A percentile compares a stretch with the other conserved stretches of the same genome.
phyloP scores from a whole-genome alignment of 2,888 invertebrate genomes.

The Diarsia brunnea region DNA sequence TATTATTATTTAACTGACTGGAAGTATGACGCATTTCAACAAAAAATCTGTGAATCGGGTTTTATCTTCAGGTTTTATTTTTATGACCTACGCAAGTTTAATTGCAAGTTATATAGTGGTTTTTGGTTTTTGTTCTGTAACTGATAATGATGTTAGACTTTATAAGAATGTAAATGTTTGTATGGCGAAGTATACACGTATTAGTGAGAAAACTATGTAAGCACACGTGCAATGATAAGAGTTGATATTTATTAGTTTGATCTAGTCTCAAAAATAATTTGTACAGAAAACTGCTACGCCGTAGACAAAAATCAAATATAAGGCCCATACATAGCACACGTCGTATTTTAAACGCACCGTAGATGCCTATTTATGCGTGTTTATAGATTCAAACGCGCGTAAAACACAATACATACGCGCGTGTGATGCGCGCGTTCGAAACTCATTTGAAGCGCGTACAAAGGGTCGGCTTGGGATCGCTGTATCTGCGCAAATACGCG shows the following conservation, averaged over 20 bases:
- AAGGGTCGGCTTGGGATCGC: too few relatives aligned
- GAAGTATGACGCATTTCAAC: conserved; percentile 42
- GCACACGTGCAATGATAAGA: conserved; percentile 37
- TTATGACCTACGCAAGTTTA: conserved; percentile 14
- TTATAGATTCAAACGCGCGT: too few relatives aligned
- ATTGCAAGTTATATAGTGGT: conserved; percentile 11
- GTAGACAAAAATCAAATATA: not conserved
- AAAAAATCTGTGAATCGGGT: conserved; percentile 51
- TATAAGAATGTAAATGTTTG: not conserved
- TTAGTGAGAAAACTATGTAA: conserved; percentile 19
- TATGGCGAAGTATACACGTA: not conserved
- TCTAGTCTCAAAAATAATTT: not conserved
- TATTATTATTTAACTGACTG: conserved; percentile 18
- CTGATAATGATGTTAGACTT: conserved; percentile 18
- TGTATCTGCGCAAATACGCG: too few relatives aligned
- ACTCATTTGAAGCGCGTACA: too few relatives aligned
- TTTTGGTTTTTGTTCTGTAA: conserved; percentile 1
- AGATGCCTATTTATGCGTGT: too few relatives aligned
- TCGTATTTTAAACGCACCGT: too few relatives aligned
- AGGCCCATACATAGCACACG: too few relatives aligned
- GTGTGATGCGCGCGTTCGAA: too few relatives aligned
- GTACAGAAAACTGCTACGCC: not conserved
- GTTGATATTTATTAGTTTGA: conserved; percentile 5
- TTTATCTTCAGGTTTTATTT: conserved; percentile 12
- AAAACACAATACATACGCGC: too few relatives aligned